Evolutionary conservation across 1,140 invertebrate species (phyloP).

Genomic region (Trachymyrmex cornetzi): DNA sequence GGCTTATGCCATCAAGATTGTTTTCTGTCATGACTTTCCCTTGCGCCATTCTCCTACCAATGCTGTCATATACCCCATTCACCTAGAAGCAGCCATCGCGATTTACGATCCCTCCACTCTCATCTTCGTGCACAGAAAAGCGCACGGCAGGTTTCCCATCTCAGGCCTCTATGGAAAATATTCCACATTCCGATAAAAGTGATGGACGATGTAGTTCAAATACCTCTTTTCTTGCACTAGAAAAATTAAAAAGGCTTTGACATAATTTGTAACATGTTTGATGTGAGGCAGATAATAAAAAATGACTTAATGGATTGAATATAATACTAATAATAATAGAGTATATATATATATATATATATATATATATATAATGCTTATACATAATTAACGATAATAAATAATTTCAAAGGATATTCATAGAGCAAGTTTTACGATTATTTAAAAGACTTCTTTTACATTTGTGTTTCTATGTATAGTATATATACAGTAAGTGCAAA

Average conservation of each 20-base stretch:
- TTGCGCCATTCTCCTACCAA: constrained; percentile 28
- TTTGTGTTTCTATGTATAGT: too few species aligned
- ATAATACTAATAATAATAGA: background rate
- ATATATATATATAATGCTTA: too few species aligned
- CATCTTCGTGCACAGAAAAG: constrained; percentile 48
- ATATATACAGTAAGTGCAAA: too few species aligned
- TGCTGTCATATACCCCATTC: constrained; percentile 62
- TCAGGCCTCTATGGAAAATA: constrained; percentile 40
- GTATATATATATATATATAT: too few species aligned
- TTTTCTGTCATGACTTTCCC: constrained; percentile 56
- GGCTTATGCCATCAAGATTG: constrained; percentile 51
- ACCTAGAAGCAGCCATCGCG: constrained; percentile 61
- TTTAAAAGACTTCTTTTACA: background rate
- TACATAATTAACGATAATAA: background rate
- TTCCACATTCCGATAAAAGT: constrained; percentile 43
- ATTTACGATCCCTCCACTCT: constrained; percentile 65
- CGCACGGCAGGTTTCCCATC: constrained; percentile 45
- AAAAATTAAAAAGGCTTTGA: constrained; percentile 35
- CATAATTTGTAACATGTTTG: background rate
- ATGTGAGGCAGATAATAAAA: background rate
- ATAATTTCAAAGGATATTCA: background rate
- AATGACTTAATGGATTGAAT: background rate
- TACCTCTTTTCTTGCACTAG: background rate
- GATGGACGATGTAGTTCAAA: constrained; percentile 40
- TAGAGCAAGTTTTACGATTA: background rate